A percentile compares a stretch with the other conserved stretches of the same genome.
Conservation (phyloP, 2,888 invertebrate species). For the Calameuta pallipes region DNA sequence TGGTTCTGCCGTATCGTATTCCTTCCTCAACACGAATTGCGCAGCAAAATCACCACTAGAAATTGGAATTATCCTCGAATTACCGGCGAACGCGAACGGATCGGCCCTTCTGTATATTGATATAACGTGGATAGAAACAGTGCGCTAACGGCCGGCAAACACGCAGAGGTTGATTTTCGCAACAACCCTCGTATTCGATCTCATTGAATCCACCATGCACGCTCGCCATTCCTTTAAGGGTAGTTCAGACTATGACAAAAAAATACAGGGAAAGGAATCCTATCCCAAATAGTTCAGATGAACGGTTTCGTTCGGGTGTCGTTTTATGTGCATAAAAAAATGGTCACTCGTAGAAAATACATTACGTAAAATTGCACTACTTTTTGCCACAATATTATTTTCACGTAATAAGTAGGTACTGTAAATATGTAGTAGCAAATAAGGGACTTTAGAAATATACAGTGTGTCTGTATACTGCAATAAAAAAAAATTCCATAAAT, state of each 20-base stretch:
- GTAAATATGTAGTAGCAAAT: neutral
- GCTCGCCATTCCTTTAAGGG: neutral
- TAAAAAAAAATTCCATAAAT: neutral
- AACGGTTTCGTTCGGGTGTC: neutral
- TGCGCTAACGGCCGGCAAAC: slow-evolving; percentile 37
- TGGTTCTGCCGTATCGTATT: slow-evolving; percentile 30
- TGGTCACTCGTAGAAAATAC: neutral
- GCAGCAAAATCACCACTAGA: slow-evolving; percentile 53
- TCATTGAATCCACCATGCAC: neutral
- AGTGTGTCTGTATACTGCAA: neutral
- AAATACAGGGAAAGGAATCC: neutral
- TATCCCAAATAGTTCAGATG: neutral
- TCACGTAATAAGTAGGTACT: neutral
- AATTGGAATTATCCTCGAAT: slow-evolving; percentile 55
- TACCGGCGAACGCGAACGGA: slow-evolving; percentile 29
- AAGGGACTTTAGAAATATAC: neutral
- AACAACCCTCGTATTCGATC: neutral
- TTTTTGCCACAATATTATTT: neutral
- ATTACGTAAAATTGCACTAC: neutral
- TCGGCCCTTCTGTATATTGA: slow-evolving; percentile 31
- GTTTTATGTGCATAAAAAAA: neutral
- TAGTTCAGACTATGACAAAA: neutral
- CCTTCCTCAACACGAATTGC: slow-evolving; percentile 53
- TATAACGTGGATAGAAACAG: slow-evolving; percentile 37
- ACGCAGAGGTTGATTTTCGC: slow-evolving; percentile 31